Evolutionary conservation across 37 sponge, comb jelly and placozoan genomes (phyloP).

Genomic region (Beroe forskalii): DNA sequence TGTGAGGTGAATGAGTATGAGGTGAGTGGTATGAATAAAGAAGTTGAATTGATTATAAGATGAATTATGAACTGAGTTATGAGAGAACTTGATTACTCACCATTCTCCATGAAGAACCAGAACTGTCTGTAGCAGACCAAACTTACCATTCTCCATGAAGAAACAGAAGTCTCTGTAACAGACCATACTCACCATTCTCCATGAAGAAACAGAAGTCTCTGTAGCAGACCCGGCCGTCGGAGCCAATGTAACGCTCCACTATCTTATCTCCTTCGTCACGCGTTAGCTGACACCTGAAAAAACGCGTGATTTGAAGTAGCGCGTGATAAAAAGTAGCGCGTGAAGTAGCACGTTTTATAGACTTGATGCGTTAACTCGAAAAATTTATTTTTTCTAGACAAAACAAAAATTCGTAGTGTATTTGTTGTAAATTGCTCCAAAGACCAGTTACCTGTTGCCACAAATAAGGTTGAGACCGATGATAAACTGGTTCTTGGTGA

Average conservation of each 20-base stretch:
- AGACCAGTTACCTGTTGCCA: conserved; percentile 47
- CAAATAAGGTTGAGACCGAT: conserved; percentile 48
- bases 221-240: conserved; percentile 80
- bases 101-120: conserved; percentile 85
- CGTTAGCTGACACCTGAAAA: conserved; percentile 67
- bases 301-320: too few relatives aligned
- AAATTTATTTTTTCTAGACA: too few relatives aligned
- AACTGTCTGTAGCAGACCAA: conserved; percentile 80
- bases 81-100: conserved; percentile 38
- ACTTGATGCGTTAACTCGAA: too few relatives aligned
- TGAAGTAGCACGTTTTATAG: too few relatives aligned
- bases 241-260: conserved; percentile 69
- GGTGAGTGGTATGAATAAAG: background rate
- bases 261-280: conserved; percentile 76
- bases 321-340: too few relatives aligned
- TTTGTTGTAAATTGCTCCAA: too few relatives aligned
- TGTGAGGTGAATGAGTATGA: conserved; percentile 1
- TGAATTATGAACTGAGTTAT: background rate
- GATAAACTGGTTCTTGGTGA: conserved; percentile 86
- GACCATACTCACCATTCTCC: conserved; percentile 84
- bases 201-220: conserved; percentile 83
- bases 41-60: too few relatives aligned
- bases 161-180: conserved; percentile 82
- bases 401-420: too few relatives aligned
- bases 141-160: conserved; percentile 84